phyloP scores from a whole-genome alignment of 2,888 invertebrate species.

The Allygus modestus region DNA sequence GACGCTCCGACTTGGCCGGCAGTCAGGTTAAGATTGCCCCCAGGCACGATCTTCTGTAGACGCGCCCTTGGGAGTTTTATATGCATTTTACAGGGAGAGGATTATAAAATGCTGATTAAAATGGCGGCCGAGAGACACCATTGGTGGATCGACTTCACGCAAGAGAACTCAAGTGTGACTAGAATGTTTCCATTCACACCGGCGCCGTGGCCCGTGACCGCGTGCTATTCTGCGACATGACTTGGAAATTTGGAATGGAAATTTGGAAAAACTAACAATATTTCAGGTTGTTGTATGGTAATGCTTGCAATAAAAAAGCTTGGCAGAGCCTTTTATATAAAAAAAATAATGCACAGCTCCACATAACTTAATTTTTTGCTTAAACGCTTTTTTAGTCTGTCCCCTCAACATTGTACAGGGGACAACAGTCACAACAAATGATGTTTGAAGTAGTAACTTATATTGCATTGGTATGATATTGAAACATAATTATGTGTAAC shows the following conservation, averaged over 20 bases:
- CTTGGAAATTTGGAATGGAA: not conserved
- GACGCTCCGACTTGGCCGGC: not conserved
- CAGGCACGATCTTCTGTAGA: constrained; percentile 18
- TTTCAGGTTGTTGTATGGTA: no score
- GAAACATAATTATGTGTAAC: no score
- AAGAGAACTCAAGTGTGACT: constrained; percentile 42
- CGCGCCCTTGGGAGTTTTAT: not conserved
- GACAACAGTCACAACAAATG: no score
- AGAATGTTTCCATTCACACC: constrained; percentile 31
- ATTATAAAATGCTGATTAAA: constrained; percentile 8
- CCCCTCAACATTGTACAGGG: no score
- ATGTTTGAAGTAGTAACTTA: no score
- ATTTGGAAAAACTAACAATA: not conserved
- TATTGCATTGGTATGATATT: no score
- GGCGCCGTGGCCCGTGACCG: not conserved
- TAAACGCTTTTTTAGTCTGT: no score
- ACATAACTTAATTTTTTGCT: no score
- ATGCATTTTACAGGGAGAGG: not conserved
- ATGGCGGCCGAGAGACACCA: constrained; percentile 38
- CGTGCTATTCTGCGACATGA: not conserved
- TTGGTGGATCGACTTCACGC: constrained; percentile 48
- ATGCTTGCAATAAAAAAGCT: no score
- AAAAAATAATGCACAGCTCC: no score
- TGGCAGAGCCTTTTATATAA: no score
- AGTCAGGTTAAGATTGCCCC: not conserved